These are phyloP conservation scores for Loris lydekkerianus DNA, from an alignment of 2,797 vertebrate genomes.

Conservation along the genomic window DNA sequence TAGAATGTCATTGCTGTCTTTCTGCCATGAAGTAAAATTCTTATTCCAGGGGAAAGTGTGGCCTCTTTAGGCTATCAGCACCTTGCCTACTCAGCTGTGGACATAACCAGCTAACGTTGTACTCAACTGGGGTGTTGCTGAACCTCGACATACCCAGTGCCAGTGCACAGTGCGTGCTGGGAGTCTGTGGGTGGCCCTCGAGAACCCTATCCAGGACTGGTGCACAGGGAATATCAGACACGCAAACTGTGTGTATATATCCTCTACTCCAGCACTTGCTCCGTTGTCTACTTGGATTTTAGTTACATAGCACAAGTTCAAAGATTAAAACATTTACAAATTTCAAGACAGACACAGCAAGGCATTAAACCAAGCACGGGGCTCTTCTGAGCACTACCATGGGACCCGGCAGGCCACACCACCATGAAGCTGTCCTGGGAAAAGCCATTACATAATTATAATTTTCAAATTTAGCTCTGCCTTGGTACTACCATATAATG, in stretches of 20 bases:
- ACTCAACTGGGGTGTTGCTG: not conserved
- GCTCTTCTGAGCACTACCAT: not conserved
- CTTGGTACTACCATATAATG: not conserved
- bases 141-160: too few species aligned
- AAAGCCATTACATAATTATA: not conserved
- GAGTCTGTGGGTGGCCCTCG: not conserved
- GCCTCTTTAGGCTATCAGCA: not conserved
- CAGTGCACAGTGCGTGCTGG: not conserved
- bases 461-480: not conserved
- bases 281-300: not conserved
- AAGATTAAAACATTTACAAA: not conserved
- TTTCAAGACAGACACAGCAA: not conserved
- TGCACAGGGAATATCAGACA: too few species aligned
- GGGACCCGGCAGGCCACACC: accelerated
- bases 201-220: not conserved
- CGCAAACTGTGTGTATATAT: accelerated
- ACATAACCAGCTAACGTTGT: not conserved
- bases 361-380: not conserved
- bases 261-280: not conserved
- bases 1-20: not conserved
- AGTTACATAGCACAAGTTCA: not conserved
- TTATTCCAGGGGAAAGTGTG: not conserved
- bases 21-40: not conserved
- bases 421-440: not conserved
- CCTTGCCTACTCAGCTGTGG: not conserved